Evolutionary conservation across 2,888 invertebrate species (phyloP).

Genomic region (Germaria angustata): DNA sequence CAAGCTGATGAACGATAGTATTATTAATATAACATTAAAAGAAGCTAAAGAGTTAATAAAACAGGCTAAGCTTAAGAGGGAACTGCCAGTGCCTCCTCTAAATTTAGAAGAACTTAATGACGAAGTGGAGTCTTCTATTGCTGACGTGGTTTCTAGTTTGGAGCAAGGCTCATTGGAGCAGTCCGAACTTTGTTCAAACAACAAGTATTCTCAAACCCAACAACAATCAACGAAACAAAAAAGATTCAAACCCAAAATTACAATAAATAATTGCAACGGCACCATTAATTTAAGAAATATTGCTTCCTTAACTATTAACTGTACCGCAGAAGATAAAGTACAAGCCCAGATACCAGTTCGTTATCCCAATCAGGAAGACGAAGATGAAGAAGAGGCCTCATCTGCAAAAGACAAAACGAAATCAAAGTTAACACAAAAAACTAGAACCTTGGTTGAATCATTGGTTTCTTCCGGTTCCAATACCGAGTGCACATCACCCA

Average conservation of each 20-base stretch:
- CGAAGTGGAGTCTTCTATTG: slow-evolving; percentile 75
- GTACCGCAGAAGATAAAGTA: slow-evolving; percentile 75
- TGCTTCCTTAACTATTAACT: slow-evolving; percentile 79
- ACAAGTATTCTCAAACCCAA: slow-evolving; percentile 67
- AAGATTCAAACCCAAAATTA: slow-evolving; percentile 78
- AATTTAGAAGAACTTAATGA: slow-evolving; percentile 77
- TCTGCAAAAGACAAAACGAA: slow-evolving; percentile 24
- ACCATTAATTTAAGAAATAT: slow-evolving; percentile 79
- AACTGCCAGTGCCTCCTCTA: slow-evolving; percentile 73
- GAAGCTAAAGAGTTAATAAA: slow-evolving; percentile 79
- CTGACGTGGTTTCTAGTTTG: slow-evolving; percentile 75
- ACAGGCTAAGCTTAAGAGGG: slow-evolving; percentile 73
- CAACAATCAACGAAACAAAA: slow-evolving; percentile 68
- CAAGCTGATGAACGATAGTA: slow-evolving; percentile 76
- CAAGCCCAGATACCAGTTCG: slow-evolving; percentile 72
- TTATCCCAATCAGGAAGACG: slow-evolving; percentile 51
- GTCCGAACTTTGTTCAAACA: slow-evolving; percentile 52
- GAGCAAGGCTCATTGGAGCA: slow-evolving; percentile 68
- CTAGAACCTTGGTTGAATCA: slow-evolving; percentile 50
- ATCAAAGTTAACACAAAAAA: slow-evolving; percentile 25
- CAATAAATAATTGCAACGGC: slow-evolving; percentile 80
- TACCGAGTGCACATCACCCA: slow-evolving; percentile 61
- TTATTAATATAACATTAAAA: slow-evolving; percentile 79
- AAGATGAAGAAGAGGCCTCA: slow-evolving; percentile 40
- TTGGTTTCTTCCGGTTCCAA: slow-evolving; percentile 42